Conservation (phyloP, 92 coral and sea anemone genomes). For the Palythoa grandiflora region DNA sequence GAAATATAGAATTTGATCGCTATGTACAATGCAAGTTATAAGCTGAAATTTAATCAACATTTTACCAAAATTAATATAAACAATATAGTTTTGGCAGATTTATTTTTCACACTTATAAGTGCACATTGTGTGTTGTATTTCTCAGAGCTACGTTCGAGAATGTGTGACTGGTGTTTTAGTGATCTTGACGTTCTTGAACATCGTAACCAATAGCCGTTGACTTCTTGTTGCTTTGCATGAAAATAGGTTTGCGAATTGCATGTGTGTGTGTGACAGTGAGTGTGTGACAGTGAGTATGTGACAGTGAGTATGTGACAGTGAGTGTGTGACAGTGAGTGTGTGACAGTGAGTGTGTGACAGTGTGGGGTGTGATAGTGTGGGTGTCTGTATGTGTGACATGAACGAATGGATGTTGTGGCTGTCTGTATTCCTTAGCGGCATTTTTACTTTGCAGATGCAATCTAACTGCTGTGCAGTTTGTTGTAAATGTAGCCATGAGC, state of each 20-base stretch:
- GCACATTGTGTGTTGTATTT: background rate
- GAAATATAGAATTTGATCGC: background rate
- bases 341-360: background rate
- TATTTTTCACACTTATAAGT: background rate
- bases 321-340: background rate
- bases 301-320: background rate
- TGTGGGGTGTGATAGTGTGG: background rate
- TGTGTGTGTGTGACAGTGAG: background rate
- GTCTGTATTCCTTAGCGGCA: background rate
- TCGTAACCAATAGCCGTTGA: background rate
- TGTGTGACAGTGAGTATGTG: background rate
- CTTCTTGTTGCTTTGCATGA: slow-evolving; percentile 35
- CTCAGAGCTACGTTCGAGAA: background rate
- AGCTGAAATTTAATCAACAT: background rate
- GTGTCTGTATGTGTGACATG: background rate
- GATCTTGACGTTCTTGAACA: background rate
- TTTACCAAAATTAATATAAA: background rate
- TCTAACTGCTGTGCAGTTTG: slow-evolving; percentile 13
- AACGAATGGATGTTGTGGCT: background rate
- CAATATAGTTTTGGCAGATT: background rate
- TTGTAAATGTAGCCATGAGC: background rate
- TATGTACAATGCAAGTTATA: background rate
- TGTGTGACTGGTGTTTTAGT: background rate
- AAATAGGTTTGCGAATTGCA: background rate
- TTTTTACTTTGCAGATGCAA: background rate